Conservation (phyloP, 2,797 vertebrate genomes). For the Xiphophorus birchmanni region DNA sequence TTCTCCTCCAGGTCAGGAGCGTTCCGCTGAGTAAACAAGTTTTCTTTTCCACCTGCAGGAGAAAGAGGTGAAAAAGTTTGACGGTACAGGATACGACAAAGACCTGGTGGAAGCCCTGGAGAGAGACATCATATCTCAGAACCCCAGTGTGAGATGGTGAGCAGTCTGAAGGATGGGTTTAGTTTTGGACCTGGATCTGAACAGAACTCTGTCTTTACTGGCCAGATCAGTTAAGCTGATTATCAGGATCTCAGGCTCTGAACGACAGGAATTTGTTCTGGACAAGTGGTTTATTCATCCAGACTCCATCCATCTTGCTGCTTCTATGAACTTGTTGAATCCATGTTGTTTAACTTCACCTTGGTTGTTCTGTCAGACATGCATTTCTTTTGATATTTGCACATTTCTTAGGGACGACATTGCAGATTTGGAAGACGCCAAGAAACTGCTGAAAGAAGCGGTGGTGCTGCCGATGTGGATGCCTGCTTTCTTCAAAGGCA, state of each 20-base stretch:
- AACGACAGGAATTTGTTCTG: neutral
- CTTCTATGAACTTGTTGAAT: neutral
- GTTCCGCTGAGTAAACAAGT: neutral
- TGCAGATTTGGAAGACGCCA: conserved; percentile 93
- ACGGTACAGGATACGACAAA: conserved; percentile 93
- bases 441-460: conserved; percentile 95
- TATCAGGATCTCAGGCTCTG: neutral
- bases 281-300: neutral
- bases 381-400: neutral
- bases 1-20: conserved; percentile 25
- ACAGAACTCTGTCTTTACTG: neutral
- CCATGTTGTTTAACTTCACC: neutral
- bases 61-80: conserved; percentile 91
- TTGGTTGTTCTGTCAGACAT: neutral
- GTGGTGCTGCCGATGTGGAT: conserved; percentile 99
- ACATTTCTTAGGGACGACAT: conserved; percentile 88
- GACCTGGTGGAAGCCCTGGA: conserved; percentile 97
- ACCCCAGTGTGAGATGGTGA: conserved; percentile 96
- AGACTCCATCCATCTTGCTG: neutral
- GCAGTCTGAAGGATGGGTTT: neutral
- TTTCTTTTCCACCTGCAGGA: conserved; percentile 75
- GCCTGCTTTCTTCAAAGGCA: conserved; percentile 98
- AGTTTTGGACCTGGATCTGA: neutral
- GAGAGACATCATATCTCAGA: conserved; percentile 97
- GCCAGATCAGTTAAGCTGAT: neutral